Base-by-base conservation (phyloP, 2,888 invertebrate species). In the Melipona bicolor region DNA sequence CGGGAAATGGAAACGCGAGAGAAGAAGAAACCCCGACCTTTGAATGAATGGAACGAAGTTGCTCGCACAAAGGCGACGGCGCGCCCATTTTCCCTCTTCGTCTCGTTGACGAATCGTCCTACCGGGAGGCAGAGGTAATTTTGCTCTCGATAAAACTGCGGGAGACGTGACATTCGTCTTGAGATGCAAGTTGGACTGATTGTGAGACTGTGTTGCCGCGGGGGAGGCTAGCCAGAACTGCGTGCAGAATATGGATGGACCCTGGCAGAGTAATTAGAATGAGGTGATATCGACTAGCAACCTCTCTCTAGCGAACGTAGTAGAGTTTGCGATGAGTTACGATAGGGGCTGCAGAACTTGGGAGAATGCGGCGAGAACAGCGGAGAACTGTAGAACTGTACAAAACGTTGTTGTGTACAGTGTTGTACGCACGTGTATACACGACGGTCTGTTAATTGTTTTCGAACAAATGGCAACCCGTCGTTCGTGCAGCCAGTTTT, bases 261-360 rank as follows among this genome's bases (percentile, higher is more conserved):
- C 50, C 21, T 15, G 17, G 27, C 27, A 27, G 52, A 32, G 15
- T 36, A 70, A 54, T 70, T 54, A 32, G 32, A 70, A 54, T n/a
- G n/a, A 70, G 21, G n/a, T 36, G 70, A 13, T 70, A 70, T 32
- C n/a, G 54, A 70, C 32, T n/a, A 27, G 24, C 17, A 27, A 61
- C 17, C 9, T 50, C 17, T 17, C 9, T 50, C 17, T 3, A 17
- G 19, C 5, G 52, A 52, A 5, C 13, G 52, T 15, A 52, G 52
- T 15, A 52, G 52, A 19, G 19, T 52, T 52, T 52, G 19, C 5
- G 5, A 52, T 52, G 52, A 52, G 9, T n/a, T 21, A 36, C 0
- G 15, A 13, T 15, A n/a, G 21, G 43, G 4, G 15, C 5, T 3
- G n/a, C n/a, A 21, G n/a, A 68, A 27, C 27, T 24, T 11, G 19